These are phyloP conservation scores for Hirtodrosophila confusa DNA, from an alignment of 2,888 invertebrate genomes.

Conservation along the genomic window DNA sequence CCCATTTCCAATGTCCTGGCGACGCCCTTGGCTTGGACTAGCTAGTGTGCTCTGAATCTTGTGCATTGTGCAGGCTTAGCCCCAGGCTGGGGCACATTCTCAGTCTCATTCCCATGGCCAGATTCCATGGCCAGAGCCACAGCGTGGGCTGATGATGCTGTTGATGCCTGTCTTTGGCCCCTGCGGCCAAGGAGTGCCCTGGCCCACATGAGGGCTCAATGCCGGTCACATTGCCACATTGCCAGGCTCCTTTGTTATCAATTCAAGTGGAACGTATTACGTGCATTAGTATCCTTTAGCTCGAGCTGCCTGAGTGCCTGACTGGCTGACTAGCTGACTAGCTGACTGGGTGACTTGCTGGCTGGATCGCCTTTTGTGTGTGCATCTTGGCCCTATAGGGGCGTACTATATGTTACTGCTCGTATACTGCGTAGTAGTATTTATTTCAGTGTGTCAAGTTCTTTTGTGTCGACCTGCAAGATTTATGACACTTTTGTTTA, in stretches of 20 bases:
- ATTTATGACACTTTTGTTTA: slow-evolving; percentile 81
- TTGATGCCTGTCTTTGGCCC: slow-evolving; percentile 15
- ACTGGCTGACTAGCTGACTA: slow-evolving; percentile 13
- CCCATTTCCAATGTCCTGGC: no score
- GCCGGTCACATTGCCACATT: slow-evolving; percentile 8
- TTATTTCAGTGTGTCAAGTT: slow-evolving; percentile 74
- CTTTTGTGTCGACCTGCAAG: slow-evolving; percentile 73
- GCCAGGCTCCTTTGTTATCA: slow-evolving; percentile 62
- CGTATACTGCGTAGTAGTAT: slow-evolving; percentile 39
- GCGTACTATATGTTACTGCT: slow-evolving; percentile 10
- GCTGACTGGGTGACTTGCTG: neutral
- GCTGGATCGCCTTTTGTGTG: slow-evolving; percentile 21
- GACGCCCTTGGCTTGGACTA: no score
- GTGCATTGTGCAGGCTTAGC: slow-evolving; percentile 12
- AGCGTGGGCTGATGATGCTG: slow-evolving; percentile 37
- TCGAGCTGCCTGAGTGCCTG: slow-evolving; percentile 18
- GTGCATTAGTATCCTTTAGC: slow-evolving; percentile 77
- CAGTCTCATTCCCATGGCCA: slow-evolving; percentile 8
- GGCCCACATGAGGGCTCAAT: slow-evolving; percentile 38
- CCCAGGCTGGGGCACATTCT: slow-evolving; percentile 9
- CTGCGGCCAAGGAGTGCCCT: slow-evolving; percentile 33
- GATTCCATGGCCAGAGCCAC: slow-evolving; percentile 29
- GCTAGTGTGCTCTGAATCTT: no score
- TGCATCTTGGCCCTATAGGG: slow-evolving; percentile 27
- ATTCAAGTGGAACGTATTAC: slow-evolving; percentile 78